Evolutionary conservation across 2,113 vertebrate species (phyloP).

Genomic region (Nestor notabilis): DNA sequence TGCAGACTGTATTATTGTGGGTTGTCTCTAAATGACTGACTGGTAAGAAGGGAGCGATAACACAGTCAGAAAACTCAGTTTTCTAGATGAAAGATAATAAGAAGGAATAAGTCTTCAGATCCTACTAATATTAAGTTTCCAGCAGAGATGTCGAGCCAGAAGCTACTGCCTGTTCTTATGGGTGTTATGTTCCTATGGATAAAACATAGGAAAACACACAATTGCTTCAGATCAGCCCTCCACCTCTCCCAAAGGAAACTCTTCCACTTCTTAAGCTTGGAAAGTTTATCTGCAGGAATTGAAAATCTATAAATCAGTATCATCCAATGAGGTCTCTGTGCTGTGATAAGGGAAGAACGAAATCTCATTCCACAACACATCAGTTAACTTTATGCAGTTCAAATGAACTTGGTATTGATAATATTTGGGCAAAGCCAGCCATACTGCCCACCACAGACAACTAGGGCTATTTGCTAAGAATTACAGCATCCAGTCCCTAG

Average conservation of each 20-base stretch:
- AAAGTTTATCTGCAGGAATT: not conserved
- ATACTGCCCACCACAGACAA: not conserved
- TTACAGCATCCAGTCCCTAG: not conserved
- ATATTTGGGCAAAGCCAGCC: not conserved
- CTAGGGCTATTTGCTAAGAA: not conserved
- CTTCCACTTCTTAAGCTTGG: not conserved
- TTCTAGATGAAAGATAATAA: not conserved
- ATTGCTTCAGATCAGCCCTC: not conserved
- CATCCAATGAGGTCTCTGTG: not conserved
- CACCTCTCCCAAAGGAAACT: not conserved
- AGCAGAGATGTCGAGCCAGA: not conserved
- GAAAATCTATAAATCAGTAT: not conserved
- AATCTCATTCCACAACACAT: conserved; percentile 20
- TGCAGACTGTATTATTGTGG: not conserved
- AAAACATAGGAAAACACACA: not conserved
- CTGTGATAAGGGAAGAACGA: not conserved
- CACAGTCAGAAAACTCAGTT: not conserved
- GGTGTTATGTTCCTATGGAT: not conserved
- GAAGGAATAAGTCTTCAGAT: not conserved
- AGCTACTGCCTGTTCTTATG: not conserved
- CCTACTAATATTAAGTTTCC: not conserved
- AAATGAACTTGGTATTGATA: not conserved
- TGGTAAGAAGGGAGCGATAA: not conserved
- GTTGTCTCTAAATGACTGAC: not conserved
- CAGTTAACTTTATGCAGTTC: conserved; percentile 20